Base-by-base conservation (phyloP, 2,888 invertebrate species). In the Tiliacea citrago region DNA sequence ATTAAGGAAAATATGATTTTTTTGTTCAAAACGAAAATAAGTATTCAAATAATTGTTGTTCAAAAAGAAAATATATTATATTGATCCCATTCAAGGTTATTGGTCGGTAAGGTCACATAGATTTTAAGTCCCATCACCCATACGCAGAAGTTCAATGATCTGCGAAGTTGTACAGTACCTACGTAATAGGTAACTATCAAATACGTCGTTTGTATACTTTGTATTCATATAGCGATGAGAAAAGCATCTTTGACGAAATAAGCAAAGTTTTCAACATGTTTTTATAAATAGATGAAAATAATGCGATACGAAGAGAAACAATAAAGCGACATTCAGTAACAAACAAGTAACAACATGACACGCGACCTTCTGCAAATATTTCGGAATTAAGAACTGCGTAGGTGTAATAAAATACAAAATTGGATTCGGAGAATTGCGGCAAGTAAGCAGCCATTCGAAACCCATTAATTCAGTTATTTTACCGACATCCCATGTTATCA, bases 381-480 rank as follows among this genome's bases (percentile, higher is more conserved):
- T 87, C 90, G 88, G 91, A 91, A 92, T 93, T 90, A 92, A 91
- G 88, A 91, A 90, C 86, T 91, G 93, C 91, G 94, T 94, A 93
- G 94, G 94, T 91, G 94, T 91, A 88, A 91, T 91, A 92, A 93
- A 94, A 93, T 93, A 93, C 94, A 92, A 94, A 94, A 95, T 94
- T 94, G 93, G 92, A 90, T 94, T 93, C 94, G 91, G 91, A 89
- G 94, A 95, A 94, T 90, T 92, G 91, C 88, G 88, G 89, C 90
- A 90, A 92, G 90, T 89, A 91, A 92, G 90, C 90, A 91, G 90
- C 89, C 90, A 92, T 92, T 92, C 88, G 91, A 90, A 92, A 89
- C 88, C 86, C 91, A 93, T 93, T 91, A 92, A 92, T 91, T 92
- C 88, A 87, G 89, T 90, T 90, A 90, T 91, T 91, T n/a, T 90